Evolutionary conservation across 2,797 vertebrate species (phyloP), one percentile per base, ranked within the genome.

Genomic region (Gallinago nigripennis): DNA sequence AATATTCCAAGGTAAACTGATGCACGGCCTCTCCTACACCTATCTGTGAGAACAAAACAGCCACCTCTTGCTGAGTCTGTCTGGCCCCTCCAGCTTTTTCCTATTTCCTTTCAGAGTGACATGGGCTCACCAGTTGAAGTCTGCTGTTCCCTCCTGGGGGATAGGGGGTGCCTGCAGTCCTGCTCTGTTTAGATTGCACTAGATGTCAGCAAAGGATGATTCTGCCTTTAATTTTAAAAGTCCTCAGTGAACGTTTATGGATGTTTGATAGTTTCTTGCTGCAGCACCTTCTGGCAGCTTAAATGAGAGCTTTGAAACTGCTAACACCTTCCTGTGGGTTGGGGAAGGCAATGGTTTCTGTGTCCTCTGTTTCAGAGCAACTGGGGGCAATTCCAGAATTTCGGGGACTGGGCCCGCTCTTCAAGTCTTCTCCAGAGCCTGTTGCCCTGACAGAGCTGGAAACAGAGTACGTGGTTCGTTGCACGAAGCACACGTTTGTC

Each of bases 381-480:
- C 90, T 98, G 72, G 98, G 97, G 12, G 98, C 98, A 2, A 97
- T 98, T 82, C 98, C 98, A 33, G 98, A 98, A 86, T 98, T 98
- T 83, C 97, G 88, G 16, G 97, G 84, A 2, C 96, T 98, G 43
- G 98, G 98, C 8, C 96, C 97, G 0, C 97, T 98, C 75, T 98
- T 98, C 97, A 98, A 98, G 80, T 98, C 98, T 18, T 98, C 98
- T 2, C 71, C 98, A 39, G 98, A 98, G 89, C 96, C 98, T 2
- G 97, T 98, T 7, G 98, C 98, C 76, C 97, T 98, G 69, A 98
- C 98, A 3, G 98, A 98, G 82, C 98, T 98, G 5, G 98, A 98
- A 91, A 98, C 98, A 0, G 98, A 98, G 81, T 98, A 98, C 0
- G 98, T 98, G 73, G 95, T 98, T 90, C 98, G 96, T 27, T 98